A percentile compares a stretch with the other conserved stretches of the same genome.
These are phyloP conservation scores for Labeo rohita DNA, from an alignment of 2,113 vertebrate species.

Conservation along the genomic window DNA sequence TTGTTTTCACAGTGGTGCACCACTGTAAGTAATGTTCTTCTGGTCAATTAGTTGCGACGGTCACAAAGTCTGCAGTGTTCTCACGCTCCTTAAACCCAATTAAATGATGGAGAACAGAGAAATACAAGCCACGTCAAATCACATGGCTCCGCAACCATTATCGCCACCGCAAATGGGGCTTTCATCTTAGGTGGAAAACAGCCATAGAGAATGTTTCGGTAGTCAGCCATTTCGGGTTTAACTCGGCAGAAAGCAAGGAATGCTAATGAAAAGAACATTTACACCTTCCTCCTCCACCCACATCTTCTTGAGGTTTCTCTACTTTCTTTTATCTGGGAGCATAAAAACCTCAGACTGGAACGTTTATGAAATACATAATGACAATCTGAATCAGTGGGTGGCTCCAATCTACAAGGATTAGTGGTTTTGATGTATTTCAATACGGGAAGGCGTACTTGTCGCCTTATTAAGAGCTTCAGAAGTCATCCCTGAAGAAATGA, in stretches of 20 bases:
- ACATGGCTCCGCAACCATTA: conserved; percentile 61
- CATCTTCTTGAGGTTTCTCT: conserved; percentile 35
- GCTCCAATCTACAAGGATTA: conserved; percentile 76
- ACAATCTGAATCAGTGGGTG: conserved; percentile 77
- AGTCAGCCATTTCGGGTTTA: conserved; percentile 63
- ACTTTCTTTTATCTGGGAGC: conserved; percentile 56
- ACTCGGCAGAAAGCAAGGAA: conserved; percentile 65
- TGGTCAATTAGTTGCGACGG: conserved; percentile 75
- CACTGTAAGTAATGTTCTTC: conserved; percentile 63
- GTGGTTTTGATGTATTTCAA: conserved; percentile 75
- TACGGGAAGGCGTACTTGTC: conserved; percentile 72
- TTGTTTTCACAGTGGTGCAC: conserved; percentile 64
- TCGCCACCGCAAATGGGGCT: conserved; percentile 73
- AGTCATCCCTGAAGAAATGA: conserved; percentile 70
- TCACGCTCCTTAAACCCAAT: conserved; percentile 71
- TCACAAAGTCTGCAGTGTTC: conserved; percentile 67
- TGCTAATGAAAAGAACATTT: conserved; percentile 76
- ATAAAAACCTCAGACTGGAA: conserved; percentile 73
- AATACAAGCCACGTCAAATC: conserved; percentile 66
- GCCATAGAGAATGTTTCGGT: conserved; percentile 64
- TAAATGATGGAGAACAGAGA: conserved; percentile 64
- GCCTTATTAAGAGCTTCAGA: conserved; percentile 77
- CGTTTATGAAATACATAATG: conserved; percentile 80
- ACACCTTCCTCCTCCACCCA: conserved; percentile 65
- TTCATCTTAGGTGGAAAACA: conserved; percentile 75